Evolutionary conservation across 2,113 vertebrate species (phyloP).

Genomic region (Lycocorax pyrrhopterus): DNA sequence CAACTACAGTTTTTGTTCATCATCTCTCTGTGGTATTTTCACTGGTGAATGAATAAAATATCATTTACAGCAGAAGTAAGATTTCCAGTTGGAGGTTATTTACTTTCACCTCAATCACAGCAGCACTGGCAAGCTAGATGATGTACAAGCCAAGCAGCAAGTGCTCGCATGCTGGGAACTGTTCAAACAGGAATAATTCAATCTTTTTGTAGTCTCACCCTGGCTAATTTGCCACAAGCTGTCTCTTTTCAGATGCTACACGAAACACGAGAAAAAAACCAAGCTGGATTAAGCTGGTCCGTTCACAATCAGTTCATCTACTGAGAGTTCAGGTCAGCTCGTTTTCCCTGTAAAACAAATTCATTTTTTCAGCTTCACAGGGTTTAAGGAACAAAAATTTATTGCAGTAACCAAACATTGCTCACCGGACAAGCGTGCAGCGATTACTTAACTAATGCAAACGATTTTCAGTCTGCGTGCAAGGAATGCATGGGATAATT

Average conservation of each 20-base stretch:
- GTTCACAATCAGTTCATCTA: background rate
- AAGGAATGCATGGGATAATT: slow-evolving; percentile 23
- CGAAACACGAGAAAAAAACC: background rate
- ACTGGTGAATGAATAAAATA: background rate
- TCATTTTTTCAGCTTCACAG: background rate
- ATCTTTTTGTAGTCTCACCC: slow-evolving; percentile 19
- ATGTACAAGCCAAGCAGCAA: slow-evolving; percentile 38
- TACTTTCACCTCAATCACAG: slow-evolving; percentile 5
- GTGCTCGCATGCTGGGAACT: slow-evolving; percentile 24
- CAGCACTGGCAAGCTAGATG: slow-evolving; percentile 14
- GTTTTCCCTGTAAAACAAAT: background rate
- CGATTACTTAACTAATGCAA: slow-evolving; percentile 26
- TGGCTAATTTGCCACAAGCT: slow-evolving; percentile 32
- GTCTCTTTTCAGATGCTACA: slow-evolving; percentile 26
- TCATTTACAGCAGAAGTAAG: background rate
- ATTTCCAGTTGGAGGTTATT: slow-evolving; percentile 8
- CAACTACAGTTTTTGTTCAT: background rate
- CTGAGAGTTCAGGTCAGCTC: background rate
- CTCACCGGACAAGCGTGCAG: background rate
- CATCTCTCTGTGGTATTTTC: background rate
- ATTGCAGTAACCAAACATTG: background rate
- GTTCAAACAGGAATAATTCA: slow-evolving; percentile 56
- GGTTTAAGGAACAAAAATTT: background rate
- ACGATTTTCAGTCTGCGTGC: slow-evolving; percentile 2
- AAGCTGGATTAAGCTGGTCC: background rate